These are phyloP conservation scores for Anas platyrhynchos DNA, from an alignment of 2,113 vertebrate species.

Conservation along the genomic window DNA sequence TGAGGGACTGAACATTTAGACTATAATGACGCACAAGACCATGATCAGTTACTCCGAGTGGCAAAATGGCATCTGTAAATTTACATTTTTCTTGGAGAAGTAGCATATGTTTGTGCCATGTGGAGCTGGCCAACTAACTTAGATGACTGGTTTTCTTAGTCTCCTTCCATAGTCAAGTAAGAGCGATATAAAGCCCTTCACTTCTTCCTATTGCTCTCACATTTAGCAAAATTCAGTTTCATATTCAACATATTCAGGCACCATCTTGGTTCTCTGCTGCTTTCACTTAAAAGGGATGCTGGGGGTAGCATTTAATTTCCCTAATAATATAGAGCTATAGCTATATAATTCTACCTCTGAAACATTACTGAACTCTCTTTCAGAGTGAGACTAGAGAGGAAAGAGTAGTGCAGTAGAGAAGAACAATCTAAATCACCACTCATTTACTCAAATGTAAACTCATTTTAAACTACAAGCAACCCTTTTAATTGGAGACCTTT, in stretches of 20 bases:
- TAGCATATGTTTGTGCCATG: neutral
- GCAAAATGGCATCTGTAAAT: neutral
- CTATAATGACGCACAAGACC: neutral
- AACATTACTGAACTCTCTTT: neutral
- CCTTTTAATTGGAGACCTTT: neutral
- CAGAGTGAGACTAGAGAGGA: neutral
- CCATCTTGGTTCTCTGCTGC: neutral
- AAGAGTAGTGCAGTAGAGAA: neutral
- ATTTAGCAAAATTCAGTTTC: neutral
- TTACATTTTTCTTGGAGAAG: neutral
- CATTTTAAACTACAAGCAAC: neutral
- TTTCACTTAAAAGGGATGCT: neutral
- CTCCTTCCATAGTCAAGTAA: neutral
- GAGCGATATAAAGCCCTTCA: neutral
- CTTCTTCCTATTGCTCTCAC: neutral
- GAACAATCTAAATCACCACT: neutral
- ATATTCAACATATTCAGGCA: neutral
- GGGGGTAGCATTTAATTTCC: neutral
- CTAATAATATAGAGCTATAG: neutral
- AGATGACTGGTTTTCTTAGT: neutral
- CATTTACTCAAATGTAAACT: neutral
- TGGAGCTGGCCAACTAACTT: neutral
- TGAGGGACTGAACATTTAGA: neutral
- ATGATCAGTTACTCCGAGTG: neutral
- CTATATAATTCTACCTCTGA: neutral